Conservation (phyloP, 1,140 invertebrate species). For the Drosophila guanche region DNA sequence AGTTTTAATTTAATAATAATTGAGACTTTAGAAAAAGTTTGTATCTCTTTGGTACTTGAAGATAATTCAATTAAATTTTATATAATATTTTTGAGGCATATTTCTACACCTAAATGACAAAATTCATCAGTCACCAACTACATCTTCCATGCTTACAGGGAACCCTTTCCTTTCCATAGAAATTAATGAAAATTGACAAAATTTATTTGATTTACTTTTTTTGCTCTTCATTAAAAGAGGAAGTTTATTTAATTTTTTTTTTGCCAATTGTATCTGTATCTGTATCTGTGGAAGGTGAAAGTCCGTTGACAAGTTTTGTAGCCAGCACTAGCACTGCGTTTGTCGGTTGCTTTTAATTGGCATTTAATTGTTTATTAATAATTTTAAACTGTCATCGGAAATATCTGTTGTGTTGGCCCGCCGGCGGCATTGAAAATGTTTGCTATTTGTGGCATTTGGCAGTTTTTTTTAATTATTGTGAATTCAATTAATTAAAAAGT, state of each 20-base stretch:
- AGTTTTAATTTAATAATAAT: no score
- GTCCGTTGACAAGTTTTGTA: constrained; percentile 38
- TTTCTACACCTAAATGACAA: no score
- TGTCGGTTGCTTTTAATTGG: constrained; percentile 51
- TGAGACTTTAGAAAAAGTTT: no score
- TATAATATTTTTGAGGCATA: no score
- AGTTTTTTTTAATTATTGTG: constrained; percentile 33
- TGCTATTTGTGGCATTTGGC: constrained; percentile 35
- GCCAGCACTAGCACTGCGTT: constrained; percentile 4
- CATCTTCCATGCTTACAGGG: no score
- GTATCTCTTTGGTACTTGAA: no score
- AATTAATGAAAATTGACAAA: not conserved
- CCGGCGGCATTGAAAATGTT: constrained; percentile 26
- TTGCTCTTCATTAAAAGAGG: no score
- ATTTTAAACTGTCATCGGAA: constrained; percentile 8
- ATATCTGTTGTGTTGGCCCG: constrained; percentile 6
- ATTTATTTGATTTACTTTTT: constrained; percentile 30
- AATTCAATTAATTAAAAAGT: constrained; percentile 48
- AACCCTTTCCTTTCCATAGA: no score
- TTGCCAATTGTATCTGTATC: no score
- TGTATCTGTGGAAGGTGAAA: constrained; percentile 39
- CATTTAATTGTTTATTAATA: constrained; percentile 67
- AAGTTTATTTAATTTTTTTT: no score
- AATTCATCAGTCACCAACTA: no score
- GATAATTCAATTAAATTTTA: no score